A percentile compares a stretch with the other conserved stretches of the same genome.
Conservation (phyloP, 2,113 vertebrate genomes). For the Ammodytes marinus region DNA sequence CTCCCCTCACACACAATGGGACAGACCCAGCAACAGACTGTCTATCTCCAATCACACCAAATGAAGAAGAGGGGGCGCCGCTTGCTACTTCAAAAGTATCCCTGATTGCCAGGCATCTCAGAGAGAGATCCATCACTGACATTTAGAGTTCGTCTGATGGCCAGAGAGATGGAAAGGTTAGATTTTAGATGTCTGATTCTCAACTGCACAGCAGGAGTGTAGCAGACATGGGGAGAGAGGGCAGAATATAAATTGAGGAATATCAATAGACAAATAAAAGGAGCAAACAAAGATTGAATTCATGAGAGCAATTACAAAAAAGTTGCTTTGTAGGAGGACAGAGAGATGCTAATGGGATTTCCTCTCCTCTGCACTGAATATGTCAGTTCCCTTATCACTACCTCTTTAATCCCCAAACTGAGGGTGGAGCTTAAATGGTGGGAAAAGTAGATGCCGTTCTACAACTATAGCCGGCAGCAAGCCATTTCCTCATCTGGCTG, state of each 20-base stretch:
- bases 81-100: slow-evolving; percentile 68
- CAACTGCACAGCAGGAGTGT: slow-evolving; percentile 56
- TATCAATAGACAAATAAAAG: slow-evolving; percentile 37
- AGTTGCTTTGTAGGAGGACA: slow-evolving; percentile 24
- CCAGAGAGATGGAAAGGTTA: slow-evolving; percentile 74
- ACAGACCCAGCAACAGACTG: slow-evolving; percentile 35
- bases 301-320: slow-evolving; percentile 6
- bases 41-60: slow-evolving; percentile 61
- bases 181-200: slow-evolving; percentile 70
- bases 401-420: slow-evolving; percentile 46
- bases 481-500: slow-evolving; percentile 47
- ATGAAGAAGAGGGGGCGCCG: slow-evolving; percentile 59
- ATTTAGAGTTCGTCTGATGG: slow-evolving; percentile 77
- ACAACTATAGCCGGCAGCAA: slow-evolving; percentile 55
- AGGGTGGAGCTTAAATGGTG: slow-evolving; percentile 47
- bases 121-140: slow-evolving; percentile 74
- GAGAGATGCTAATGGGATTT: slow-evolving; percentile 55
- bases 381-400: slow-evolving; percentile 54
- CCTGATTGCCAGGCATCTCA: slow-evolving; percentile 65
- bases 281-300: slow-evolving; percentile 31
- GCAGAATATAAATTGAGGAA: slow-evolving; percentile 46
- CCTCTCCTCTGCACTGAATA: slow-evolving; percentile 40
- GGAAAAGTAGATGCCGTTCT: slow-evolving; percentile 48
- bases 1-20: slow-evolving; percentile 45
- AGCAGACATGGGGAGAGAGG: slow-evolving; percentile 13